Percentiles rank a stretch among this genome's conserved stretches.
Evolutionary conservation across 2,888 invertebrate species (phyloP).

Genomic region (Marronus borbonicus): DNA sequence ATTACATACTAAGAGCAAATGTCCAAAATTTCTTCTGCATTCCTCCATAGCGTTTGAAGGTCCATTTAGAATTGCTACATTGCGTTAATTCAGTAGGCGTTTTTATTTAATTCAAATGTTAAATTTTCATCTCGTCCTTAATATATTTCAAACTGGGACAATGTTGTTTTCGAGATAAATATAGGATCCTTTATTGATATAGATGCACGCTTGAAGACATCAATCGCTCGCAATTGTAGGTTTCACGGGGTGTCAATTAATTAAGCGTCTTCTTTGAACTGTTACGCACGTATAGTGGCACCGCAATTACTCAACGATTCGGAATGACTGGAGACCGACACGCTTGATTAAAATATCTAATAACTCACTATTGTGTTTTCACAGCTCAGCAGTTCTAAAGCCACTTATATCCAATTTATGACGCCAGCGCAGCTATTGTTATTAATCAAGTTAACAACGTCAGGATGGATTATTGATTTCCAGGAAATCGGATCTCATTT

Average conservation of each 20-base stretch:
- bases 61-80: no score
- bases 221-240: constrained; percentile 31
- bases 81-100: no score
- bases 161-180: not conserved
- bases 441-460: constrained; percentile 52
- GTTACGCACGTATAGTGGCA: constrained; percentile 13
- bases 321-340: constrained; percentile 34
- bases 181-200: not conserved
- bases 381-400: constrained; percentile 42
- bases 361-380: constrained; percentile 45
- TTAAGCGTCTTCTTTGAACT: constrained; percentile 35
- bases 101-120: no score
- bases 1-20: no score
- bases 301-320: constrained; percentile 41
- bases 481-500: constrained; percentile 22
- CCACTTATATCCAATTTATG: constrained; percentile 46
- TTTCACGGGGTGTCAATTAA: constrained; percentile 38
- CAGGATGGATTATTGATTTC: constrained; percentile 41
- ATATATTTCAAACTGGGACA: not conserved
- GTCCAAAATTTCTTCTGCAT: no score
- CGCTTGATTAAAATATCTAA: constrained; percentile 47
- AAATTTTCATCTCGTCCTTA: no score
- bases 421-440: constrained; percentile 49
- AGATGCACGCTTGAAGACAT: not conserved
- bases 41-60: no score